phyloP scores from a whole-genome alignment of 2,888 invertebrate genomes.

The Julus scandinavius region DNA sequence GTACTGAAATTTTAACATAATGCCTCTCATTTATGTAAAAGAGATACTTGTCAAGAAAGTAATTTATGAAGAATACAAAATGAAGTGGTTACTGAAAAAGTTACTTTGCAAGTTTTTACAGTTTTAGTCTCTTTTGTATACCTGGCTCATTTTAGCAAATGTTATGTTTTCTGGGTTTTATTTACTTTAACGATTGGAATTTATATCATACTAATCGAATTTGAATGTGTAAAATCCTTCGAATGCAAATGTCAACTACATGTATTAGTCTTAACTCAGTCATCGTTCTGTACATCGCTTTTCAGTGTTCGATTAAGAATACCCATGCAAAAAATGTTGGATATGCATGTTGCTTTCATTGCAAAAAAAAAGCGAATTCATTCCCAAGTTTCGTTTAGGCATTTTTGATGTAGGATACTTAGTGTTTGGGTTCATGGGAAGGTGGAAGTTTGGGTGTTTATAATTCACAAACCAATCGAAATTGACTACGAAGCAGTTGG shows the following conservation, averaged over 20 bases:
- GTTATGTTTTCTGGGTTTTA: no score
- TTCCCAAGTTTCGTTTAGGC: constrained; percentile 10
- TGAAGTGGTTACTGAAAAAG: no score
- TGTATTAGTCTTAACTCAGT: neutral
- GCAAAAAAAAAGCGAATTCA: neutral
- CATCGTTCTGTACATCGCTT: neutral
- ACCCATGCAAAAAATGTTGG: constrained; percentile 14
- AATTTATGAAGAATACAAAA: no score
- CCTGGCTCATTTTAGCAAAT: no score
- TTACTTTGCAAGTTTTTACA: no score
- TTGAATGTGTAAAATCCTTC: neutral
- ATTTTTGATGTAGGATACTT: constrained; percentile 10
- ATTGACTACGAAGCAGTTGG: constrained; percentile 43
- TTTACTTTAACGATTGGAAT: no score
- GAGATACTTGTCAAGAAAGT: no score
- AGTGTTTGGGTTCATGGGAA: constrained; percentile 19
- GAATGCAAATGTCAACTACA: neutral
- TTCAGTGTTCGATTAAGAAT: neutral
- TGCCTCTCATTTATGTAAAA: no score
- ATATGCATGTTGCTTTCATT: neutral
- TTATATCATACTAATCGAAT: no score
- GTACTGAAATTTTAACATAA: no score
- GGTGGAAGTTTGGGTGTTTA: constrained; percentile 20
- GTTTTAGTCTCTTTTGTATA: no score
- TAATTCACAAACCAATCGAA: constrained; percentile 45